Evolutionary conservation across 2,797 vertebrate genomes (phyloP).

Genomic region (Danio choprae): DNA sequence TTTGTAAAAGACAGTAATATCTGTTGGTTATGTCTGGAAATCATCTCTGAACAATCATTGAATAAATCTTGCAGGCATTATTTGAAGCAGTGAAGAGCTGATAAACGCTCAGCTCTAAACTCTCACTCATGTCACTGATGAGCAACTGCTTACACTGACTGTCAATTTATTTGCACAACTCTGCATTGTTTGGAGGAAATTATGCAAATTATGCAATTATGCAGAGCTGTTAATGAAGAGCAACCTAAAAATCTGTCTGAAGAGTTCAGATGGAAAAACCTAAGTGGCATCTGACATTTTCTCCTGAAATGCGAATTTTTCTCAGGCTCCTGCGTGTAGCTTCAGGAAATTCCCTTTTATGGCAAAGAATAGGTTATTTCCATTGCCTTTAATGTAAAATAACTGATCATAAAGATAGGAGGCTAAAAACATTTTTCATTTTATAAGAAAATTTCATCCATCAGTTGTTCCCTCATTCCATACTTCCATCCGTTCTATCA

Average conservation of each 20-base stretch:
- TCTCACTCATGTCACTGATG: not conserved
- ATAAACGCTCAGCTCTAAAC: not conserved
- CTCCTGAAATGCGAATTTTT: too few species aligned
- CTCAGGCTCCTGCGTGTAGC: too few species aligned
- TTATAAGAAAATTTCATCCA: too few species aligned
- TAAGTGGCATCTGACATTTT: too few species aligned
- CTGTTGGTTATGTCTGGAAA: not conserved
- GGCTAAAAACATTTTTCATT: too few species aligned
- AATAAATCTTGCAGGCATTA: slow-evolving; percentile 14
- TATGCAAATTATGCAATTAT: slow-evolving; percentile 6
- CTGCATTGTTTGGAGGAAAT: slow-evolving; percentile 3
- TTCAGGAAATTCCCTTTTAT: too few species aligned
- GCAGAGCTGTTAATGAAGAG: not conserved
- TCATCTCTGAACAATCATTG: not conserved
- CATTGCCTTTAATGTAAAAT: too few species aligned
- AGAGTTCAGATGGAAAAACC: too few species aligned
- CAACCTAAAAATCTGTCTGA: not conserved
- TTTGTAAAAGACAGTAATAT: slow-evolving; percentile 23
- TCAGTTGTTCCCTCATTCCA: not conserved
- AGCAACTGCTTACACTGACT: not conserved
- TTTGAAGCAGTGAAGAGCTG: not conserved
- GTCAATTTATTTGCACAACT: not conserved
- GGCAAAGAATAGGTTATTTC: too few species aligned
- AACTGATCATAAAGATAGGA: too few species aligned
- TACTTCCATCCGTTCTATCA: not conserved